Base-by-base conservation (phyloP, 2,113 vertebrate species). In the Leptosomus discolor region DNA sequence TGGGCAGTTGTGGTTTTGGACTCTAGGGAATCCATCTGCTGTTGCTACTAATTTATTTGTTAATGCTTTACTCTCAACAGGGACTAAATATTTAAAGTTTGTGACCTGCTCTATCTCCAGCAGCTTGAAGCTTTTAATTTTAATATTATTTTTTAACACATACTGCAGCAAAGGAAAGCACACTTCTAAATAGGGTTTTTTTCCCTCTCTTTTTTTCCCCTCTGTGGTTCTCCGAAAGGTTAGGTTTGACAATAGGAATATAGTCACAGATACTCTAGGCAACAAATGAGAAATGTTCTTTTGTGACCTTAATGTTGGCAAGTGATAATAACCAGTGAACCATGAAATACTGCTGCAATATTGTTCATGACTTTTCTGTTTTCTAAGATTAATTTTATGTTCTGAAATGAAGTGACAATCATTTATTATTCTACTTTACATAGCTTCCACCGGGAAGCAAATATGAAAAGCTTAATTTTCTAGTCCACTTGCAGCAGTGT, bases 381-480 rank as follows among this genome's bases (percentile, higher is more conserved):
- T 97, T 91, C 96, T 84, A 69, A 96, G 96, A 98, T 98, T 98
- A 98, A 98, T 98, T 97, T 93, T 94, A 69, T 95, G 96, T 95
- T 98, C 98, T 92, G 97, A 97, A 97, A 95, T 92, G 96, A 97
- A 96, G 84, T 96, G 97, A 95, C 96, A 97, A 97, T 98, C 97
- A 97, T 98, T 98, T 97, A 97, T 98, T 97, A 97, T 97, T 98
- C 97, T 96, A 83, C 97, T 98, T 98, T 98, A 97, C 97, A 96
- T 97, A 97, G 85, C 90, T 94, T 95, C 90, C 96, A 97, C 96
- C 0, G 6, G 97, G 97, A 98, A 97, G 91, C 75, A 96, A 92
- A 78, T 94, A 97, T 97, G 94, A 98, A 98, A 98, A 95, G 90
- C 92, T 96, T 98, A 95, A 98, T 98, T 98, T 98, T 98, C 97